Conservation (phyloP, 2,888 invertebrate genomes). For the Trichogramma dendrolimi region DNA sequence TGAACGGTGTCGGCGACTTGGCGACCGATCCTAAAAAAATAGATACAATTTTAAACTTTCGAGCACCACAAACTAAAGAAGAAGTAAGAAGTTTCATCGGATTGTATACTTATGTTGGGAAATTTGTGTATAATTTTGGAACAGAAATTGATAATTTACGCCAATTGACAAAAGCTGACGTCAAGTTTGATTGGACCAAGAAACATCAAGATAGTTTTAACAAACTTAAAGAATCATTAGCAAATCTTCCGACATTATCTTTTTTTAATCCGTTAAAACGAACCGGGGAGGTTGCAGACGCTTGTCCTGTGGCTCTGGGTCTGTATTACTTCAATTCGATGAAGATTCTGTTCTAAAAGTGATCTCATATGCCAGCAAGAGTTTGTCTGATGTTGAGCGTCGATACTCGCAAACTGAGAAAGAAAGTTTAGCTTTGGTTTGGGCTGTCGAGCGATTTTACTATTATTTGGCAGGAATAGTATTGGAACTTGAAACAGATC, state of each 20-base stretch:
- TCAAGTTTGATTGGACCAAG: conserved; percentile 23
- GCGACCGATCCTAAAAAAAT: conserved; percentile 11
- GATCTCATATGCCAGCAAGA: conserved; percentile 47
- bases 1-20: no score
- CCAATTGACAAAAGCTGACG: conserved; percentile 34
- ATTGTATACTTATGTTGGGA: conserved; percentile 25
- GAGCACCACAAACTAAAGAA: conserved; percentile 14
- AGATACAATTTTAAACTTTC: conserved; percentile 18
- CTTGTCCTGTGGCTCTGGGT: conserved; percentile 42
- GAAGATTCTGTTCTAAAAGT: conserved; percentile 34
- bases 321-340: conserved; percentile 37
- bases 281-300: conserved; percentile 43
- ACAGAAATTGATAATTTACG: conserved; percentile 34
- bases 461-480: conserved; percentile 44
- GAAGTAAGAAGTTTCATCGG: conserved; percentile 27
- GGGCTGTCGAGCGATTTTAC: conserved; percentile 38
- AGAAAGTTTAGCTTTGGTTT: conserved; percentile 34
- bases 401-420: conserved; percentile 36
- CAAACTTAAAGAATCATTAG: conserved; percentile 21
- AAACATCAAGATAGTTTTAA: conserved; percentile 6
- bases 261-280: conserved; percentile 38
- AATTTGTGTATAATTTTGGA: conserved; percentile 37
- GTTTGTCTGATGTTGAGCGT: conserved; percentile 41
- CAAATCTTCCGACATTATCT: conserved; percentile 32
- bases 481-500: conserved; percentile 41